phyloP scores from a whole-genome alignment of 2,113 vertebrate species.

The Heptranchias perlo region DNA sequence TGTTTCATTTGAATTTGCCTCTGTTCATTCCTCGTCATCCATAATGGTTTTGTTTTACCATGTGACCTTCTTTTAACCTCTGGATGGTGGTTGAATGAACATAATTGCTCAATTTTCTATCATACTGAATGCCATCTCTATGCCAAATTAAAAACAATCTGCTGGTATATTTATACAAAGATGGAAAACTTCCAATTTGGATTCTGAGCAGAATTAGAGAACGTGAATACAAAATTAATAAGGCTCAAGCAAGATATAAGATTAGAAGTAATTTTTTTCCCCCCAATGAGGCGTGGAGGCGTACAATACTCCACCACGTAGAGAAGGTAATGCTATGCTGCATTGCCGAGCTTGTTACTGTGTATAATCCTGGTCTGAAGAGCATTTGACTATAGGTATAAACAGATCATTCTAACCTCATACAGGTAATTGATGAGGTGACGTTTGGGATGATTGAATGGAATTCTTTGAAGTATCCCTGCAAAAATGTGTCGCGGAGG shows the following conservation, averaged over 20 bases:
- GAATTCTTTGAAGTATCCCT: not conserved
- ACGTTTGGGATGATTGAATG: not conserved
- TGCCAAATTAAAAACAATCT: not conserved
- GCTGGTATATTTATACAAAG: not conserved
- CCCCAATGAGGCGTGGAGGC: not conserved
- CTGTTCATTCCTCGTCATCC: too few species aligned
- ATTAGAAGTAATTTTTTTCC: not conserved
- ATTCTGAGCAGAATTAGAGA: not conserved
- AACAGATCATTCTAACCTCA: not conserved
- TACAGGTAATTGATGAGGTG: not conserved
- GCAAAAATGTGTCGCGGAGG: too few species aligned
- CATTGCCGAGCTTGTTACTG: not conserved
- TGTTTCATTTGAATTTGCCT: too few species aligned
- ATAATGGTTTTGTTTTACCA: too few species aligned
- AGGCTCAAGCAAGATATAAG: not conserved
- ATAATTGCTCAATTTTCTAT: not conserved
- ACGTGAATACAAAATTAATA: slow-evolving; percentile 5
- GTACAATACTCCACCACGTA: not conserved
- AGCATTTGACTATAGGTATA: not conserved
- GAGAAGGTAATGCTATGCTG: not conserved
- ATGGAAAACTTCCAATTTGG: not conserved
- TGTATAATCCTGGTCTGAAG: not conserved
- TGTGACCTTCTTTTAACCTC: too few species aligned
- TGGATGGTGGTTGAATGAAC: not conserved
- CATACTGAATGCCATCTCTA: not conserved